Base-by-base conservation (phyloP, 2,797 vertebrate genomes). In the Thamnophis elegans region DNA sequence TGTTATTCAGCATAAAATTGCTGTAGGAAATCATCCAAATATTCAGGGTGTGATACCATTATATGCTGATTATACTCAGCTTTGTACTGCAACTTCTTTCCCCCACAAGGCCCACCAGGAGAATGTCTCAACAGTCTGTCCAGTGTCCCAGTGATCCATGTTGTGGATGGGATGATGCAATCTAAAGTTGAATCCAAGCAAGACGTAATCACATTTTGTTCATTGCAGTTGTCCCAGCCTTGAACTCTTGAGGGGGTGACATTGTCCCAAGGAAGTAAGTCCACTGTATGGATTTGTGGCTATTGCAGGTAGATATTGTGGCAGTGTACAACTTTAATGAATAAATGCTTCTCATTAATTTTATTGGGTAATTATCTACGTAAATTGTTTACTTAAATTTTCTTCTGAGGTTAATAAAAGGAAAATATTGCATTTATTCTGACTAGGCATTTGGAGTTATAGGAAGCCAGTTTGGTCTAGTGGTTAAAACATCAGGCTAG, bases 351-450 rank as follows among this genome's bases (percentile, higher is more conserved):
- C 87, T 92, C 56, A 68, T 89, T 95, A 95, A 95, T 94, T 95
- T 56, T 95, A 90, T 56, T 51, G 18, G 32, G 94, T 92, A 62
- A n/a, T 42, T 22, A 55, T 88, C 78, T 60, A 78, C 92, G 92
- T 47, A 90, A 91, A 94, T 94, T 95, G 85, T 88, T 95, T 95
- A 89, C 93, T 96, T 88, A 88, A 88, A 60, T 95, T 95, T 94
- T 92, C 94, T 89, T 94, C 94, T 78, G 88, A 94, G 94, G 90
- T 94, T 88, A 94, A 89, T 94, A 96, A 95, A 95, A 94, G 93
- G 94, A 93, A 95, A 88, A 26, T 73, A 20, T 65, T 95, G 36
- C 92, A 86, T 89, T 93, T 92, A 60, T 62, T 92, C 36, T 93
- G 92, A 91, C 68, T 54, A 65, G 16, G 93, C 91, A 92, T 82